Percentiles rank a stretch among this genome's conserved stretches.
Evolutionary conservation across 1,140 invertebrate genomes (phyloP).

Genomic region (Drosophila rhopaloa): DNA sequence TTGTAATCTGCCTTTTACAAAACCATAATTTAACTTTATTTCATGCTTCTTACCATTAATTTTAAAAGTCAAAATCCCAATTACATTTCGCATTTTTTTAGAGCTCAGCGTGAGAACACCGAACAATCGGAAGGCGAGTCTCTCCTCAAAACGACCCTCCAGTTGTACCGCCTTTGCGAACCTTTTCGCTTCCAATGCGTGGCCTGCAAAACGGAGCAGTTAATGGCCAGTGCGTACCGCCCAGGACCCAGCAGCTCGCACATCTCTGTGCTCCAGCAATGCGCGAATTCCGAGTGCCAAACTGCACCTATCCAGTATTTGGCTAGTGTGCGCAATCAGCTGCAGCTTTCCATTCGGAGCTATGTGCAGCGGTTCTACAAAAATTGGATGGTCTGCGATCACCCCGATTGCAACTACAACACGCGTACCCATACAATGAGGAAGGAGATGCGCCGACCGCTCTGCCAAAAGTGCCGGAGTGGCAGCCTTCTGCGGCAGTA

Average conservation of each 20-base stretch:
- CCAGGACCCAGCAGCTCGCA: conserved; percentile 84
- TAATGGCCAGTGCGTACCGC: conserved; percentile 85
- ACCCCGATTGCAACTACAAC: conserved; percentile 91
- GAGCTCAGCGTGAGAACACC: conserved; percentile 48
- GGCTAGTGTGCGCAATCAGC: conserved; percentile 89
- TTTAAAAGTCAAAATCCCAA: too few relatives aligned
- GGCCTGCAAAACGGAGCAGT: conserved; percentile 87
- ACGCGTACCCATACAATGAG: conserved; percentile 86
- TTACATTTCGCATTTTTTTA: background rate
- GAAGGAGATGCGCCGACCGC: conserved; percentile 87
- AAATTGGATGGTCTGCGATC: conserved; percentile 94
- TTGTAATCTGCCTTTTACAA: too few relatives aligned
- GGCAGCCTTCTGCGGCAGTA: conserved; percentile 92
- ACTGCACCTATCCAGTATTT: conserved; percentile 88
- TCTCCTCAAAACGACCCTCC: conserved; percentile 86
- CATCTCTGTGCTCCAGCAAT: conserved; percentile 87
- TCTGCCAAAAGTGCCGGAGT: conserved; percentile 91
- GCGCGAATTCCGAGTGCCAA: conserved; percentile 88
- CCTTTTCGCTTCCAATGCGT: conserved; percentile 88
- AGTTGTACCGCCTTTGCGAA: conserved; percentile 91
- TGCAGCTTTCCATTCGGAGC: conserved; percentile 88
- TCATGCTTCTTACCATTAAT: too few relatives aligned
- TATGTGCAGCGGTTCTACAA: conserved; percentile 91
- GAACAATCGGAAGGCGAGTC: conserved; percentile 81
- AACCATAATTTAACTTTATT: too few relatives aligned